phyloP scores from a whole-genome alignment of 1,140 invertebrate genomes.

The Odontomachus brunneus region DNA sequence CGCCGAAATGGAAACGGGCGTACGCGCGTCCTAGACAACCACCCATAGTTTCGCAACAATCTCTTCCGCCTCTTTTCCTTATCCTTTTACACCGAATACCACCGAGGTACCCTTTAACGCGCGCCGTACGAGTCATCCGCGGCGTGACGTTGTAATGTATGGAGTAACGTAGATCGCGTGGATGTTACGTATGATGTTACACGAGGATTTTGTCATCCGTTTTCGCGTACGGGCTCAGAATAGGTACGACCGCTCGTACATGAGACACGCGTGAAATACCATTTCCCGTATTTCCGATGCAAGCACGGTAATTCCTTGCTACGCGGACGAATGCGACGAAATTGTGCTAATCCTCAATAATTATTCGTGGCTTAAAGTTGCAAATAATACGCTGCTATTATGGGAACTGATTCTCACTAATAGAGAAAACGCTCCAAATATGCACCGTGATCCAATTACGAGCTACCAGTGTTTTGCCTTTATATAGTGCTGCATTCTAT shows the following conservation, averaged over 20 bases:
- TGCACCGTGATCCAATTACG: too few species aligned
- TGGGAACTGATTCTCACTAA: background rate
- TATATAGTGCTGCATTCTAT: too few species aligned
- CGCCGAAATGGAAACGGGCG: background rate
- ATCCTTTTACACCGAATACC: background rate
- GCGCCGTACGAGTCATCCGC: background rate
- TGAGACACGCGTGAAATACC: slow-evolving; percentile 25
- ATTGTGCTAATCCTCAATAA: slow-evolving; percentile 14
- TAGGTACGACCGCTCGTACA: background rate
- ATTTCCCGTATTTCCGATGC: slow-evolving; percentile 35
- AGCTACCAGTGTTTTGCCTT: too few species aligned
- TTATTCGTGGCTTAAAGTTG: background rate
- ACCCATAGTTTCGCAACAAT: too few species aligned
- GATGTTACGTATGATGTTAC: background rate
- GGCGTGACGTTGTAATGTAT: background rate
- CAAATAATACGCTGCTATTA: background rate
- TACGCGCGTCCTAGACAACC: background rate
- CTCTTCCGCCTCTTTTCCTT: slow-evolving; percentile 18
- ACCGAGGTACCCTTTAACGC: too few species aligned
- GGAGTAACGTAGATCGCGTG: background rate
- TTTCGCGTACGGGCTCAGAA: too few species aligned
- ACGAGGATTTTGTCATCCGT: slow-evolving; percentile 24
- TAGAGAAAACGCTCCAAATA: too few species aligned
- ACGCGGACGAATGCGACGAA: slow-evolving; percentile 19
- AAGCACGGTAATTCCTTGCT: slow-evolving; percentile 23